Evolutionary conservation across 2,113 vertebrate genomes (phyloP), one percentile per base, ranked within the genome.

Genomic region (Lampris incognitus): DNA sequence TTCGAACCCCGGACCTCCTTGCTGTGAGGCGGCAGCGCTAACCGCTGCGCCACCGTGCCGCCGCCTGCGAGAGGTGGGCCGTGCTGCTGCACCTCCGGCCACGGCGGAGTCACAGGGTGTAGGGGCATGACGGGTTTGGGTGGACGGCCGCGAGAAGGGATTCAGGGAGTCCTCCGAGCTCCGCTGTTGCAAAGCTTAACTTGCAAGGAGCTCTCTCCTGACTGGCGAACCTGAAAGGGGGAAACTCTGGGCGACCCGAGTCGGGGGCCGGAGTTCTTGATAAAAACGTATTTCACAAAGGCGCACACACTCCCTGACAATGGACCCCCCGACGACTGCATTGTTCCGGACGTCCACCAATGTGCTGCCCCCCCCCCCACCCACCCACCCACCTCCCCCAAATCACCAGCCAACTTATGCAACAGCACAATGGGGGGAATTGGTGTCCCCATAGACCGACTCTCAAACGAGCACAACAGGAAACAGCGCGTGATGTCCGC

Each of bases 401-500:
- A 24, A 74, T 82, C 85, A 89, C 75, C 78, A 90, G 81, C 78
- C 66, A 85, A 87, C 78, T 79, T 82, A 71, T 86, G 75, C 77
- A 68, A 59, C 79, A 69, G 68, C 74, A 91, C 89, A 91, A 91
- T 89, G n/a, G 85, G 70, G 73, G 82, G 85, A 90, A 90, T 24
- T 24, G 79, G 78, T 76, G 79, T 86, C 87, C 89, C 85, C 87
- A 74, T 90, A 83, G 89, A 86, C 84, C 46, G 78, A 81, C 64
- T 89, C 73, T 79, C 81, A 88, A 91, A 92, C 86, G 78, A 87
- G 86, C 85, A 71, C 85, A 87, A 87, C 89, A 87, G 92, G 88
- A 86, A 82, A 87, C 85, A 56, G 88, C 87, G 88, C 74, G 81
- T 88, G 83, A 93, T 86, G 85, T 88, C 72, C 83, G 74, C 83